Base-by-base conservation (phyloP, 2,888 invertebrate species). In the Scaptomyza reducta region DNA sequence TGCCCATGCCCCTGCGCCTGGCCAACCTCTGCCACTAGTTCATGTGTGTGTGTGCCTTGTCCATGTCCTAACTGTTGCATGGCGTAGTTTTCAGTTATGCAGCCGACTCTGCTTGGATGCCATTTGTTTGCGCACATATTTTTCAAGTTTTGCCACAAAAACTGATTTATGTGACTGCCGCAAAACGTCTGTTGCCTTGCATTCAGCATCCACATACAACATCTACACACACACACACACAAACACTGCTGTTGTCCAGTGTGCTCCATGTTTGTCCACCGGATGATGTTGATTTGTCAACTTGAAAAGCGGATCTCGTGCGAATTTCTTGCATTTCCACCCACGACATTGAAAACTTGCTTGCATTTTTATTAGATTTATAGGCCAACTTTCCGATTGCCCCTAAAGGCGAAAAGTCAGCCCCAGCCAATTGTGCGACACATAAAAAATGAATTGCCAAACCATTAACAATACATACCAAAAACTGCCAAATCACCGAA, bases 251-350 rank as follows among this genome's bases (percentile, higher is more conserved):
- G 66, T 13, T 64, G 77, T 54, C 74, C 73, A 55, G 45, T 65
- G 25, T 50, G 47, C 51, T 47, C 27, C 53, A 74, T 86, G 87
- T 80, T 80, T 87, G 78, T 70, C 57, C 72, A 59, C 81, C 82
- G 85, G 87, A 82, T 83, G 82, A 85, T 87, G 84, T 81, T 89
- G 84, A 88, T 88, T 78, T 89, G 88, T 88, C 87, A 89, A 88
- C 79, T 89, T 81, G 78, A 75, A 85, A 87, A 80, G 79, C 87
- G 87, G 77, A 88, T 85, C 79, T 79, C 64, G 70, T 74, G 77
- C 73, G 47, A 83, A 88, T 85, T 83, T 77, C 85, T 79, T 72
- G 68, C 79, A 87, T 79, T 82, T 88, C 80, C 40, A 40, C 40
- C 80, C 69, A 63, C 54, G 27, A 56, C 74, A 74, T 72, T 73